Evolutionary conservation across 2,113 vertebrate species (phyloP), one percentile per base, ranked within the genome.

Genomic region (Microtus richardsoni): DNA sequence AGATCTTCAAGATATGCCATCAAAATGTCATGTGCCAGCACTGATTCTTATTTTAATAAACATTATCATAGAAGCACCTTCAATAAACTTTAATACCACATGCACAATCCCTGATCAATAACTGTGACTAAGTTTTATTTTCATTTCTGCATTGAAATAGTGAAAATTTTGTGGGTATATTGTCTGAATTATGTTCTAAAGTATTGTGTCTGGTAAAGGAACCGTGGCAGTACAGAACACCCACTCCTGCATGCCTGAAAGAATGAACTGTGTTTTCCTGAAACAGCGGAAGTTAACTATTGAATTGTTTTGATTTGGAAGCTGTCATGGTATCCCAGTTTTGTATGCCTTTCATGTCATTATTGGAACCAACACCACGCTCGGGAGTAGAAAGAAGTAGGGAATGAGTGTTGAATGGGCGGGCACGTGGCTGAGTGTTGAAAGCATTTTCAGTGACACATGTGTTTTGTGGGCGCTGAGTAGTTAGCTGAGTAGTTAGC

Each of bases 241-340:
- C 33, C 68, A 8, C 41, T 26, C 24, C 33, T 88, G 28, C 36
- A 14, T 90, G 39, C 22, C 68, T 94, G 14, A 82, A 62, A 73
- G 91, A 70, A 22, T 91, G 36, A 93, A 58, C 62, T 13, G 49
- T 70, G 8, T 86, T 96, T 84, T 73, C 44, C 24, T 80, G 39
- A 90, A 95, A 47, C 70, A 96, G 41, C 47, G 60, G 73, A 39
- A 88, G 5, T 71, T 7, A 91, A 49, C 17, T 85, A 41, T 91
- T 93, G 52, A 93, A 54, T 91, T 96, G 30, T 60, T 60, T 89
- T 94, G 75, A 87, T 89, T 96, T 74, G 80, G 60, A 97, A 85
- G 5, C 47, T 86, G 11, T 77, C 39, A 54, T 70, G 90, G 64
- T 91, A 39, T n/a, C 22, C 8, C 86, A 91, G 62, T 86, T 83